phyloP scores from a whole-genome alignment of 1,140 invertebrate genomes.

The Heterodera carotae region DNA sequence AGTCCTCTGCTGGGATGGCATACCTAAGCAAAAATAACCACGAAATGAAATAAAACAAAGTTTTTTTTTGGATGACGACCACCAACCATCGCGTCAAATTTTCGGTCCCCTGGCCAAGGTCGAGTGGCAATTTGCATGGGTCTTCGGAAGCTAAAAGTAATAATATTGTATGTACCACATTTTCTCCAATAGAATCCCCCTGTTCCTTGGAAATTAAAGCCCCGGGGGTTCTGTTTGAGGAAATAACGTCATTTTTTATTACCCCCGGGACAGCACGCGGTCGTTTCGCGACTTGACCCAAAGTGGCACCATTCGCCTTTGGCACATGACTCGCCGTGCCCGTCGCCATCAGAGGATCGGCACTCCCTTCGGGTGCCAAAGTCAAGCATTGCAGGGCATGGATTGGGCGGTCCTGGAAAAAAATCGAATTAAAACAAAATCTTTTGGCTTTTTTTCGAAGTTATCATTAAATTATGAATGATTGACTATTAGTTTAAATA shows the following conservation, averaged over 20 bases:
- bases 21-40: slow-evolving; percentile 43
- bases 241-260: no score
- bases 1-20: slow-evolving; percentile 56
- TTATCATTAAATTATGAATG: slow-evolving; percentile 16
- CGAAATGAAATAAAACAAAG: background rate
- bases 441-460: no score
- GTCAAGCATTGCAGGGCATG: slow-evolving; percentile 54
- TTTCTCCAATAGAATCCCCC: no score
- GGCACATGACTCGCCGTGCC: slow-evolving; percentile 40
- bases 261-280: slow-evolving; percentile 62
- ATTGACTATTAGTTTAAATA: no score
- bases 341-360: no score
- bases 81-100: slow-evolving; percentile 65
- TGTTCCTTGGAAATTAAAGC: no score
- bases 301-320: slow-evolving; percentile 62
- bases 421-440: no score
- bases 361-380: slow-evolving; percentile 49
- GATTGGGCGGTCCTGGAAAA: slow-evolving; percentile 54
- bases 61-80: background rate
- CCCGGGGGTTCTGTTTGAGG: no score
- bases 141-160: slow-evolving; percentile 43
- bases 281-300: slow-evolving; percentile 51
- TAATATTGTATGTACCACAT: no score
- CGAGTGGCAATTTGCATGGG: slow-evolving; percentile 59
- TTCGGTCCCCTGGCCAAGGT: slow-evolving; percentile 55